Percentiles rank a stretch among this genome's conserved stretches.
phyloP scores from a whole-genome alignment of 2,888 invertebrate species.

The Andrena minutula region DNA sequence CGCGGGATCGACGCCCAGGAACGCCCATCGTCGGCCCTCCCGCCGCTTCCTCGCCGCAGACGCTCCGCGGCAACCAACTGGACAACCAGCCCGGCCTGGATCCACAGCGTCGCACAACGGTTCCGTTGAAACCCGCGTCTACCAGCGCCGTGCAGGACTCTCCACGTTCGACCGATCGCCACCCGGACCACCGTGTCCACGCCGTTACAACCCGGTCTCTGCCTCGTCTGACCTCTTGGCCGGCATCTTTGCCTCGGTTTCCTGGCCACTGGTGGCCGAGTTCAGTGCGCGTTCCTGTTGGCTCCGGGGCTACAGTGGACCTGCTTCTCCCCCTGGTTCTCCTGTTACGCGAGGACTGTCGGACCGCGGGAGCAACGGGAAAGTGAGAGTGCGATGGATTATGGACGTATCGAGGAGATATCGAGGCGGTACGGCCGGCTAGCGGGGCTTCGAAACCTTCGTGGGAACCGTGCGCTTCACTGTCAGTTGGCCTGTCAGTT shows the following conservation, averaged over 20 bases:
- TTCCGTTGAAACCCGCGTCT: constrained; percentile 77
- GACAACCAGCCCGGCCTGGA: constrained; percentile 81
- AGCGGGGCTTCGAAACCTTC: constrained; percentile 7
- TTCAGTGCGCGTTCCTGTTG: constrained; percentile 33
- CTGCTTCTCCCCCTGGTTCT: neutral
- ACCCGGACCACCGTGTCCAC: constrained; percentile 43
- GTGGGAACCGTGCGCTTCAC: constrained; percentile 2
- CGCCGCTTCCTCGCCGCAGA: constrained; percentile 80
- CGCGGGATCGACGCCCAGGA: constrained; percentile 63
- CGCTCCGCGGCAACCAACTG: constrained; percentile 84
- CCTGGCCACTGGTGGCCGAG: constrained; percentile 9
- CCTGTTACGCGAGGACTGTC: neutral
- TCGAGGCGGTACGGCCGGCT: constrained; percentile 9
- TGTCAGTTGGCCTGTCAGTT: constrained; percentile 18
- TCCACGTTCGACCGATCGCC: constrained; percentile 59
- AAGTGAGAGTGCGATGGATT: constrained; percentile 59
- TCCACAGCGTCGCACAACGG: constrained; percentile 78
- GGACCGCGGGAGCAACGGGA: constrained; percentile 5
- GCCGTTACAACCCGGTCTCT: constrained; percentile 16
- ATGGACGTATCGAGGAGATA: constrained; percentile 22
- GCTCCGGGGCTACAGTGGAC: neutral
- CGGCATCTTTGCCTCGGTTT: constrained; percentile 35
- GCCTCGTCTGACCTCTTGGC: constrained; percentile 15
- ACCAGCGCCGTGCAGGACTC: constrained; percentile 69
- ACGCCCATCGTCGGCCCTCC: constrained; percentile 73